Evolutionary conservation across 2,113 vertebrate species (phyloP), one percentile per base, ranked within the genome.

Genomic region (Xenus cinereus): DNA sequence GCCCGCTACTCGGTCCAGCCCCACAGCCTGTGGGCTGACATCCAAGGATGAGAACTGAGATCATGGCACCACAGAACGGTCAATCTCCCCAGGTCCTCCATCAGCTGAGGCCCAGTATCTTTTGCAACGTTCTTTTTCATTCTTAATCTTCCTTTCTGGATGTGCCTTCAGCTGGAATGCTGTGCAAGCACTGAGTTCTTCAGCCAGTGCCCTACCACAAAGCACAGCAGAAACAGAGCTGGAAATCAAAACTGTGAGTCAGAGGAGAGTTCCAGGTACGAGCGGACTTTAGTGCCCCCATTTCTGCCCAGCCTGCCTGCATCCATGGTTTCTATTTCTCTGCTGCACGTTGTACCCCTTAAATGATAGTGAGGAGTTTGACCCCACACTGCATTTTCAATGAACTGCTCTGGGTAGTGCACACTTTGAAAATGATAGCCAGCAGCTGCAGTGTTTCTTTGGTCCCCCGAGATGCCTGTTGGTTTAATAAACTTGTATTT

Each of bases 401-500:
- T 32, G 74, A 75, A 18, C 48, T 87, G 45, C 71, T 85, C 63
- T 69, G 67, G 63, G 85, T 62, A 69, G 86, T n/a, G 63, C 3
- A 30, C 63, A 28, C 39, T 92, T 64, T 62, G 94, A 62, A 93
- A 83, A 16, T n/a, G 35, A 90, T 54, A 90, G 28, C 41, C 90
- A 90, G 85, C 79, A 93, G 90, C 90, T 86, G 88, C 66, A 85
- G 53, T 69, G 71, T 45, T 94, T 51, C 82, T 91, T 39, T 48
- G 28, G 74, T 93, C 85, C 63, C 75, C 88, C 21, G 79, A 76
- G 88, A 68, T 66, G 45, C 14, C 72, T 90, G 53, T 80, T 77
- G 69, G 35, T 64, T 92, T 90, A 93, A 95, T 92, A 95, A 88
- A 88, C 68, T 87, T 83, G 43, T 86, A 43, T 82, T 94, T 96